Evolutionary conservation across 2,888 invertebrate species (phyloP).

Genomic region (Nudaria mundana): DNA sequence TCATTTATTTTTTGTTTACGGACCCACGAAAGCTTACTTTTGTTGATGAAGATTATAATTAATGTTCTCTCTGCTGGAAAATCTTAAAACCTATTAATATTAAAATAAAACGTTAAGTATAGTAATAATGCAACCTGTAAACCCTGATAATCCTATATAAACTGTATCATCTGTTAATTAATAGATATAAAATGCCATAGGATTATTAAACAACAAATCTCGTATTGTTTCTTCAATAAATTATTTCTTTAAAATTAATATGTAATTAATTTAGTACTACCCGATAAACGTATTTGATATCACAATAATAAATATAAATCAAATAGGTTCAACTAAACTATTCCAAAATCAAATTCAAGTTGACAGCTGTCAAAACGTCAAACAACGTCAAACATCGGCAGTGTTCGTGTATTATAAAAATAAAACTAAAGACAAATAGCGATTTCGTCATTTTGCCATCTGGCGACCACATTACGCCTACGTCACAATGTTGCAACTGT

Average conservation of each 20-base stretch:
- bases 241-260: no score
- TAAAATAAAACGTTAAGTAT: no score
- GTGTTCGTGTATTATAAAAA: conserved; percentile 32
- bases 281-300: no score
- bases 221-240: no score
- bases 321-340: conserved; percentile 6
- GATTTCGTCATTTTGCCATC: conserved; percentile 48
- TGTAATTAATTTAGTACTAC: no score
- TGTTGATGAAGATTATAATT: neutral
- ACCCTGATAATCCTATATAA: no score
- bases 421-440: conserved; percentile 37
- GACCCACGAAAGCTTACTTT: neutral
- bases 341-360: conserved; percentile 17
- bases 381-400: conserved; percentile 16
- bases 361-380: conserved; percentile 41
- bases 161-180: no score
- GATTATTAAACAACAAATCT: no score
- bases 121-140: no score
- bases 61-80: neutral
- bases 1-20: conserved; percentile 2
- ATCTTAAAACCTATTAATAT: no score
- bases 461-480: conserved; percentile 48
- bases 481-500: conserved; percentile 25
- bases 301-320: neutral
- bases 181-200: no score